phyloP scores from a whole-genome alignment of 2,888 invertebrate genomes.

The Rhyacophila evoluta region DNA sequence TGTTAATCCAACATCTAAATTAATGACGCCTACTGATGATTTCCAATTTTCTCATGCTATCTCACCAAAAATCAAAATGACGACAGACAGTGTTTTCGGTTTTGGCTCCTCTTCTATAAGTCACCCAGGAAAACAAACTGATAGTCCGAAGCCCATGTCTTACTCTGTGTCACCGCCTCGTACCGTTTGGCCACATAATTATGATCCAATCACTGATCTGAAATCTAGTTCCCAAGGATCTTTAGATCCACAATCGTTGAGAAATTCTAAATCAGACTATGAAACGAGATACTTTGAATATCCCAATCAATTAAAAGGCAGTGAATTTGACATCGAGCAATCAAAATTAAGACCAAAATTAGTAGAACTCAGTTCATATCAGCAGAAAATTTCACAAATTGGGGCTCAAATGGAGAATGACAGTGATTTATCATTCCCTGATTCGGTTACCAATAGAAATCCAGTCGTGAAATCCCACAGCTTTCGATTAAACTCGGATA shows the following conservation, averaged over 20 bases:
- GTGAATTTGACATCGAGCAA: slow-evolving; percentile 48
- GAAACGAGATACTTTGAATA: slow-evolving; percentile 49
- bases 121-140: slow-evolving; percentile 29
- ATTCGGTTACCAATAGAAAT: slow-evolving; percentile 64
- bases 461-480: slow-evolving; percentile 80
- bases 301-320: slow-evolving; percentile 37
- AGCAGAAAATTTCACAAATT: slow-evolving; percentile 68
- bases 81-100: slow-evolving; percentile 42
- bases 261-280: slow-evolving; percentile 50
- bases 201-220: slow-evolving; percentile 58
- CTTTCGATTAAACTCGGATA: slow-evolving; percentile 74
- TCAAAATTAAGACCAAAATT: slow-evolving; percentile 61
- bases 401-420: slow-evolving; percentile 57
- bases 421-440: slow-evolving; percentile 57
- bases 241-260: slow-evolving; percentile 40
- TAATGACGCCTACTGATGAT: slow-evolving; percentile 38
- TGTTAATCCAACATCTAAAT: slow-evolving; percentile 40
- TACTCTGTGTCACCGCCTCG: slow-evolving; percentile 65
- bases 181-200: slow-evolving; percentile 63
- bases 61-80: slow-evolving; percentile 57
- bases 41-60: slow-evolving; percentile 44
- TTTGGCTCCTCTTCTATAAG: slow-evolving; percentile 34
- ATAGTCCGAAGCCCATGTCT: slow-evolving; percentile 57
- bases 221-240: slow-evolving; percentile 53
- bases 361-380: slow-evolving; percentile 68